Evolutionary conservation across 2,888 invertebrate species (phyloP), one percentile per base, ranked within the genome.

Genomic region (Xylophagus ater): DNA sequence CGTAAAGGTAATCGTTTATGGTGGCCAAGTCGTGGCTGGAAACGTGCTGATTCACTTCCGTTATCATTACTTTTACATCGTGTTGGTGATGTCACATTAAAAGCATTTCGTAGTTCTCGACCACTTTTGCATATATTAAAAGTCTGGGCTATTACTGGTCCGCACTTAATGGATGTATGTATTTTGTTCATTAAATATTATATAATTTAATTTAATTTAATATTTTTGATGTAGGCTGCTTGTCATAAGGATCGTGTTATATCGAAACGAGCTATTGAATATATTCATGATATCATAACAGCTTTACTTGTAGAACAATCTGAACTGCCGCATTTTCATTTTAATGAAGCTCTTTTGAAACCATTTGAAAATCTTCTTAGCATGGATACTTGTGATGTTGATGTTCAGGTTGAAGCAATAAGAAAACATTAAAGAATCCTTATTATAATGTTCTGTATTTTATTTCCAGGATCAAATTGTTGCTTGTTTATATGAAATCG

Each of bases 291-390:
- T 54, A 81, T 88, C 14, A 85, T 93, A 34, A 88, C 86, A 2
- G 82, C 87, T 0, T 65, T 93, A 13, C 66, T 96, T 34, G 86
- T 85, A 52, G 85, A 85, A 54, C 87, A 87, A 59, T 76, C 81
- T 0, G 94, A 94, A 58, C 62, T 90, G 45, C 83, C 90, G 1
- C 87, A 93, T 64, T 94, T 93, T 64, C 93, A 94, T 59, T 90
- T 94, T 60, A 92, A 94, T 59, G 94, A 94, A 61, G 88, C 90
- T 1, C 69, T 94, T 7, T 78, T 94, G 50, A 93, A 94, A 56
- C 93, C 94, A 0, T 93, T 93, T 58, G 93, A 96, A 65, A 93
- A 92, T 58, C 73, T 96, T 26, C 69, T 96, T 1, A 93, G 92
- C 58, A 73, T 93, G 54, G 94, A 96, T 58, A 70, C 90, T 8